phyloP scores from a whole-genome alignment of 1,140 invertebrate species.

The Diachasma alloeum region DNA sequence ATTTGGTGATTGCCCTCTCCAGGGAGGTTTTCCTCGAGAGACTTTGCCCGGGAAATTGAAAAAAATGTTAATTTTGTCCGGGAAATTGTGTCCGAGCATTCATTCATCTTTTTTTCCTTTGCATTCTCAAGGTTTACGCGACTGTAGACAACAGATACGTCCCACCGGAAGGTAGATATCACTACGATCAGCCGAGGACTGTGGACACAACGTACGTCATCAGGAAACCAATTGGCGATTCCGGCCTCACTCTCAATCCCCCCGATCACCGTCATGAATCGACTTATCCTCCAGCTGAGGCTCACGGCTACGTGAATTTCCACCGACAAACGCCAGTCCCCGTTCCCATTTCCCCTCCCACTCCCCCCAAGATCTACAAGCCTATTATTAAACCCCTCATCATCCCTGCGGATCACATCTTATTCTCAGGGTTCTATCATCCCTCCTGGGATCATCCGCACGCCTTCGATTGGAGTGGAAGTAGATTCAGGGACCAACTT shows the following conservation, averaged over 20 bases:
- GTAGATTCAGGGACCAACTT: constrained; percentile 34
- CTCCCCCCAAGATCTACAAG: constrained; percentile 38
- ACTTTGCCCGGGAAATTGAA: no score
- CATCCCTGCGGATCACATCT: constrained; percentile 38
- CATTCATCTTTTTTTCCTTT: neutral
- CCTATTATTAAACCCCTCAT: constrained; percentile 46
- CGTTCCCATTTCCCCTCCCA: constrained; percentile 13
- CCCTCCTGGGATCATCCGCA: constrained; percentile 41
- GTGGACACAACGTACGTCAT: constrained; percentile 65
- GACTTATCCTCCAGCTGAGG: constrained; percentile 28
- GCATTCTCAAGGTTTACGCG: constrained; percentile 47
- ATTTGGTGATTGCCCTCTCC: no score
- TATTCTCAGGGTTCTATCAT: constrained; percentile 30
- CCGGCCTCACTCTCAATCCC: constrained; percentile 15
- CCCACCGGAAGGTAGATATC: constrained; percentile 54
- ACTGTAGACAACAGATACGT: constrained; percentile 59
- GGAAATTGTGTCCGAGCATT: no score
- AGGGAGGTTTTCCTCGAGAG: no score
- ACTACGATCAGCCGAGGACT: constrained; percentile 49
- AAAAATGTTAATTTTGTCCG: no score
- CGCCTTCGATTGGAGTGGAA: constrained; percentile 41
- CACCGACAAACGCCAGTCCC: constrained; percentile 23
- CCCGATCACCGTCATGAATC: neutral
- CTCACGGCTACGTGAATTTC: constrained; percentile 40
- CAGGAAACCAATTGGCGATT: constrained; percentile 49